Conservation (phyloP, 2,888 invertebrate species). For the Lithophane socia region DNA sequence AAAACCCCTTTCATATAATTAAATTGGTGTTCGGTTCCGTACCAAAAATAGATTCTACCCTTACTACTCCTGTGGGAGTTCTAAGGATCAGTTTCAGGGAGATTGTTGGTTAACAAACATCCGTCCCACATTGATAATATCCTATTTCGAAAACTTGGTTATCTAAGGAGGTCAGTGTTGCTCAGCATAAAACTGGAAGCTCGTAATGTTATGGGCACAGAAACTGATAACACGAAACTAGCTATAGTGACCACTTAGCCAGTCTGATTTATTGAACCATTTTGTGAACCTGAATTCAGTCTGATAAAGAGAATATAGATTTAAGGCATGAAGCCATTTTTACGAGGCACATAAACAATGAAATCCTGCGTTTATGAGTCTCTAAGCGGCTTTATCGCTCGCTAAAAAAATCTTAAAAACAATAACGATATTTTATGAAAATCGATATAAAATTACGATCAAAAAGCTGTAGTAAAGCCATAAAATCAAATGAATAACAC, state of each 20-base stretch:
- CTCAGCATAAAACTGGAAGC: constrained; percentile 18
- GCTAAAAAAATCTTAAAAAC: constrained; percentile 41
- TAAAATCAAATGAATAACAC: constrained; percentile 59
- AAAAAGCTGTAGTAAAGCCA: constrained; percentile 34
- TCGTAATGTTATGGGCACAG: neutral
- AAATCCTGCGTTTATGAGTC: constrained; percentile 41
- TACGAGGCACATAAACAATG: constrained; percentile 46
- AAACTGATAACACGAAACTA: constrained; percentile 17
- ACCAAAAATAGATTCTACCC: constrained; percentile 45
- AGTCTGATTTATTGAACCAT: neutral
- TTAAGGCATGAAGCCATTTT: constrained; percentile 15
- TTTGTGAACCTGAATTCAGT: neutral
- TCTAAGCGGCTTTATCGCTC: constrained; percentile 44
- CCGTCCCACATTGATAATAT: constrained; percentile 50
- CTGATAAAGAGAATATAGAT: constrained; percentile 6
- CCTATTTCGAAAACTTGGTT: constrained; percentile 51
- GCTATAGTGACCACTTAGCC: neutral
- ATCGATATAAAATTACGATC: constrained; percentile 48
- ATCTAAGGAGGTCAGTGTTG: constrained; percentile 34
- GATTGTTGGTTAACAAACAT: constrained; percentile 53
- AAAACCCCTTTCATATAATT: constrained; percentile 33
- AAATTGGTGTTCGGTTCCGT: constrained; percentile 37
- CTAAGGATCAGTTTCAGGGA: constrained; percentile 50
- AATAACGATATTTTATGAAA: constrained; percentile 43
- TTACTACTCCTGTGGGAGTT: constrained; percentile 34